Conservation (phyloP, 2,888 invertebrate species). For the Clivina fossor region DNA sequence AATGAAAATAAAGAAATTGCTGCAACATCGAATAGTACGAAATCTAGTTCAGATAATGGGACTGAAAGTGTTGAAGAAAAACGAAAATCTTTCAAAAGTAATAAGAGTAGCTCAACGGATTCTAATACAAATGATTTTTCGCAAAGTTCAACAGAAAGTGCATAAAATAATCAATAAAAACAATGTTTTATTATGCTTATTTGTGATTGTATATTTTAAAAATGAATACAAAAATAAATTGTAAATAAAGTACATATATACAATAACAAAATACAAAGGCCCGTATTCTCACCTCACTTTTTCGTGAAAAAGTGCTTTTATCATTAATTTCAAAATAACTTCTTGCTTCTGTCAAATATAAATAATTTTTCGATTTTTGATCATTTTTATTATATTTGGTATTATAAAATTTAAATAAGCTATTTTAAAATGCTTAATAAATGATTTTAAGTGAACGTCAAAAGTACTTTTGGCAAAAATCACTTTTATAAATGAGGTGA, state of each 20-base stretch:
- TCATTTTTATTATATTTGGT: no score
- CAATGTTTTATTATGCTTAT: conserved; percentile 11
- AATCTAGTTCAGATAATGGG: conserved; percentile 43
- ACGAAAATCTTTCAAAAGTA: conserved; percentile 31
- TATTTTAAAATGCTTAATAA: no score
- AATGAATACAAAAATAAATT: conserved; percentile 4
- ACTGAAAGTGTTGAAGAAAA: conserved; percentile 34
- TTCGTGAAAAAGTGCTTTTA: no score
- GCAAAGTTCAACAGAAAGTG: conserved; percentile 32
- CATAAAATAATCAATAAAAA: conserved; percentile 12
- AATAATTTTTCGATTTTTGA: no score
- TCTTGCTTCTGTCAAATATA: no score
- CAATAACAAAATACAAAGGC: no score
- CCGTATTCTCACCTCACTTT: no score
- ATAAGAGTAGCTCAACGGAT: conserved; percentile 30
- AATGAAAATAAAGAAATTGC: conserved; percentile 25
- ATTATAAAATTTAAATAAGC: no score
- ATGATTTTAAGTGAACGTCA: no score
- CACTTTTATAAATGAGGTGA: no score
- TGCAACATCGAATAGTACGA: conserved; percentile 18
- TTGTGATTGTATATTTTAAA: conserved; percentile 28
- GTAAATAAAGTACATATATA: not conserved
- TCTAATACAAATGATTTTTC: conserved; percentile 32
- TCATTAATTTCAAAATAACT: no score
- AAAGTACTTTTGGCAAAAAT: no score